Percentiles rank a stretch among this genome's conserved stretches.
These are phyloP conservation scores for Apodemia duryi DNA, from an alignment of 2,888 invertebrate species.

Conservation along the genomic window DNA sequence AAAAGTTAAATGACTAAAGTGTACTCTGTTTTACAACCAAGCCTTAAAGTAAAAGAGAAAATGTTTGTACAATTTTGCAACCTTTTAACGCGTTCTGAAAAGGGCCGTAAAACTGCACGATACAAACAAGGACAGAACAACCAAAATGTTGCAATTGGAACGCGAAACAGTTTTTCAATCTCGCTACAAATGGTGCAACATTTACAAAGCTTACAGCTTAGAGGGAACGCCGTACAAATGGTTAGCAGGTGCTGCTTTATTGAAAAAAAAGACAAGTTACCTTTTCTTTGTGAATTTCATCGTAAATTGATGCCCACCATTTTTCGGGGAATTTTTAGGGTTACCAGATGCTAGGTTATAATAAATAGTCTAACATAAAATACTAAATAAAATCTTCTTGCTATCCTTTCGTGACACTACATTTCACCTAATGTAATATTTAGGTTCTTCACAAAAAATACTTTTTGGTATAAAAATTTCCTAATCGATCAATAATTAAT, in stretches of 20 bases:
- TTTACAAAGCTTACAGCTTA: slow-evolving; percentile 71
- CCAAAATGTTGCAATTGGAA: slow-evolving; percentile 56
- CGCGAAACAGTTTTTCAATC: slow-evolving; percentile 72
- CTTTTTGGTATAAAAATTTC: too few relatives aligned
- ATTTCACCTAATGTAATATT: too few relatives aligned
- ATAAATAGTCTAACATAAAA: background rate
- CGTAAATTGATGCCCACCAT: slow-evolving; percentile 45
- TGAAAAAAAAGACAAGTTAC: slow-evolving; percentile 76
- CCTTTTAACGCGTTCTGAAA: slow-evolving; percentile 27
- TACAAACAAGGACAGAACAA: slow-evolving; percentile 35
- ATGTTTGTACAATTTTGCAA: slow-evolving; percentile 23
- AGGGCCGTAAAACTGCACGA: slow-evolving; percentile 35
- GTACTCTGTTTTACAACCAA: slow-evolving; percentile 7
- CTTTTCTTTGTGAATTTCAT: slow-evolving; percentile 45
- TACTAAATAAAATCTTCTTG: too few relatives aligned
- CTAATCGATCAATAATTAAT: too few relatives aligned
- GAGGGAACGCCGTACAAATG: slow-evolving; percentile 60
- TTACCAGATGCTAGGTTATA: background rate
- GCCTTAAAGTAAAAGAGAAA: slow-evolving; percentile 16
- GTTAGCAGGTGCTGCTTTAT: slow-evolving; percentile 73
- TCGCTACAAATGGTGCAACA: slow-evolving; percentile 70
- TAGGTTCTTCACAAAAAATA: too few relatives aligned
- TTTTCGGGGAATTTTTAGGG: background rate
- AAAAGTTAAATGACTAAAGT: slow-evolving; percentile 8
- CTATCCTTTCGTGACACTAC: too few relatives aligned